A percentile compares a stretch with the other conserved stretches of the same genome.
phyloP scores from a whole-genome alignment of 2,888 invertebrate species.

The Venustoraphidia nigricollis region DNA sequence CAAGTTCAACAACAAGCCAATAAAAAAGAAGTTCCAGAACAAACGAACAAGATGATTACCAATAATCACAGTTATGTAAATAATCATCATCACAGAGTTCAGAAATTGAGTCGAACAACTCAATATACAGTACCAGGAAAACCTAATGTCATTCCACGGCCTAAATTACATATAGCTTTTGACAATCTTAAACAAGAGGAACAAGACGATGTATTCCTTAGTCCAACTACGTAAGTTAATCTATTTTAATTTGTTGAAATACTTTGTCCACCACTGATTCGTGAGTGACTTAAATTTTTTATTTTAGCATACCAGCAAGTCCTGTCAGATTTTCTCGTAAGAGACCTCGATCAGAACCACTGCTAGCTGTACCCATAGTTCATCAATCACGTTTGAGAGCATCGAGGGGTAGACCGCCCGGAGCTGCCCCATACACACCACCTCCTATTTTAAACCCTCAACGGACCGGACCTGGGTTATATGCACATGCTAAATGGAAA shows the following conservation, averaged over 20 bases:
- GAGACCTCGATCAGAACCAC: constrained; percentile 40
- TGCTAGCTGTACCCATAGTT: constrained; percentile 32
- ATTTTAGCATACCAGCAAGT: constrained; percentile 45
- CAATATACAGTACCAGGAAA: constrained; percentile 21
- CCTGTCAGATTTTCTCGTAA: constrained; percentile 49
- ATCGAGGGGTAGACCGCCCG: constrained; percentile 29
- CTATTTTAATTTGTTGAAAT: constrained; percentile 7
- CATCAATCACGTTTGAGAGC: constrained; percentile 35
- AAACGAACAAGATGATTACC: constrained; percentile 8
- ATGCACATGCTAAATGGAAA: constrained; percentile 34
- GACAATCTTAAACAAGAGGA: constrained; percentile 42
- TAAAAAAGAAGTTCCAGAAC: neutral
- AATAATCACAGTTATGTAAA: neutral
- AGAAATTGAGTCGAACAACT: constrained; percentile 21
- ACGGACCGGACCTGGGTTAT: constrained; percentile 75
- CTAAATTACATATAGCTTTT: constrained; percentile 20
- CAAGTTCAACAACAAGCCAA: neutral
- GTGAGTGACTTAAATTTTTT: neutral
- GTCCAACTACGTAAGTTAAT: constrained; percentile 40
- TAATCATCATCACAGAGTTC: constrained; percentile 13
- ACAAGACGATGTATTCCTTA: constrained; percentile 61
- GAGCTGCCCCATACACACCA: constrained; percentile 66
- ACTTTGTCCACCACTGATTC: neutral
- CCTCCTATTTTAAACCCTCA: constrained; percentile 89
- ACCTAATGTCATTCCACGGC: constrained; percentile 17